A percentile compares a stretch with the other conserved stretches of the same genome.
Evolutionary conservation across 2,888 invertebrate genomes (phyloP).

Genomic region (Plagiodera versicolora): DNA sequence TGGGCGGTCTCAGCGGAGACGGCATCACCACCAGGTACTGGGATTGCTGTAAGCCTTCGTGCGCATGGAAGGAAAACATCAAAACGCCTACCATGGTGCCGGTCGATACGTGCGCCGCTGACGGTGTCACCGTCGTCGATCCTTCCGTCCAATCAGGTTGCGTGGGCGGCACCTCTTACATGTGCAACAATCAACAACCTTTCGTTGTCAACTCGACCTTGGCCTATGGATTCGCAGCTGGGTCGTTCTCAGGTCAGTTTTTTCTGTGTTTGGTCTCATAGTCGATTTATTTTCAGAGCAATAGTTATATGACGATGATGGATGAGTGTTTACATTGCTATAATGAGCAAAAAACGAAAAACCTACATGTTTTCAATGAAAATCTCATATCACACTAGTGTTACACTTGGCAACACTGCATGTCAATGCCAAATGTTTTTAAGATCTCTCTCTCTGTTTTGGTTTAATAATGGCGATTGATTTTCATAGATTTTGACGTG

Average conservation of each 20-base stretch:
- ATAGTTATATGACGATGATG: too few relatives aligned
- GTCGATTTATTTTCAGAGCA: too few relatives aligned
- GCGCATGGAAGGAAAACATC: constrained; percentile 29
- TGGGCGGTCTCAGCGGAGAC: constrained; percentile 28
- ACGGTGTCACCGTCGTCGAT: constrained; percentile 20
- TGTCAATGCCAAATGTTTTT: too few relatives aligned
- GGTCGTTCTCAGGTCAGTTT: constrained; percentile 18
- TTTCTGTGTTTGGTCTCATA: too few relatives aligned
- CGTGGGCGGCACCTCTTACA: constrained; percentile 25
- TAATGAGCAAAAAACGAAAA: too few relatives aligned
- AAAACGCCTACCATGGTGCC: constrained; percentile 22
- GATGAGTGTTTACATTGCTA: too few relatives aligned
- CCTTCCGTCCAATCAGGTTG: constrained; percentile 17
- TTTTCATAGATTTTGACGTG: too few relatives aligned
- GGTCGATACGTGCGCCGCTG: constrained; percentile 24
- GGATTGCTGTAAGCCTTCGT: constrained; percentile 36
- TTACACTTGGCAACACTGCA: too few relatives aligned
- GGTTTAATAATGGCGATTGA: too few relatives aligned
- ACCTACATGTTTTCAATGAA: too few relatives aligned
- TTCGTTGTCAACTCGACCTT: constrained; percentile 23
- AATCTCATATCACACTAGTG: too few relatives aligned
- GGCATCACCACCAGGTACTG: constrained; percentile 34
- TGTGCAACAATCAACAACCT: constrained; percentile 28
- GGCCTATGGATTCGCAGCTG: constrained; percentile 26
- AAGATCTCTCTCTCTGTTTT: too few relatives aligned